Percentiles rank a stretch among this genome's conserved stretches.
These are phyloP conservation scores for Salarias fasciatus DNA, from an alignment of 2,797 vertebrate species.

Conservation along the genomic window DNA sequence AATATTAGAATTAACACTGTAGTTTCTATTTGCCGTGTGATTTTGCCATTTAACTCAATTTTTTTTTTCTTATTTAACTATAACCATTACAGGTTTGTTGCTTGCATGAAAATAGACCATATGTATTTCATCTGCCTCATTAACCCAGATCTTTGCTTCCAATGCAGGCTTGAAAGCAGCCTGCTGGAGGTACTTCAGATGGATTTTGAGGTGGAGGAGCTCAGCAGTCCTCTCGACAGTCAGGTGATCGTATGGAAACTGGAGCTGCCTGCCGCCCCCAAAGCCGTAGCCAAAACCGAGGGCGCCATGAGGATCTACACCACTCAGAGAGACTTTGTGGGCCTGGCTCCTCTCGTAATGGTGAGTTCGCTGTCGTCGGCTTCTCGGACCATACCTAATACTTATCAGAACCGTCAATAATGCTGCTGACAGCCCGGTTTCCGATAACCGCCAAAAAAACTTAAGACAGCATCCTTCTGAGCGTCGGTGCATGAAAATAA, in stretches of 20 bases:
- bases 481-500: constrained; percentile 54
- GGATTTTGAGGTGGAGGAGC: constrained; percentile 90
- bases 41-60: too few species aligned
- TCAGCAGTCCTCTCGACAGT: constrained; percentile 84
- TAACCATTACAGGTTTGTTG: neutral
- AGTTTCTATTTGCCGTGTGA: neutral
- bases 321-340: constrained; percentile 89
- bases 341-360: constrained; percentile 91
- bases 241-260: constrained; percentile 94
- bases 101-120: neutral
- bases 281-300: constrained; percentile 77
- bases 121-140: constrained; percentile 6
- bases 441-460: constrained; percentile 32
- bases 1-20: too few species aligned
- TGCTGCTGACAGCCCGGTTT: constrained; percentile 34
- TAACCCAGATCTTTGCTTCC: constrained; percentile 17
- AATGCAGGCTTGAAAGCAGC: constrained; percentile 74
- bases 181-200: constrained; percentile 91
- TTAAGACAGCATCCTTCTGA: constrained; percentile 48
- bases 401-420: constrained; percentile 14
- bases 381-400: constrained; percentile 34
- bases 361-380: constrained; percentile 81
- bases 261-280: constrained; percentile 83
- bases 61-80: neutral
- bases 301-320: constrained; percentile 92